Percentiles rank a stretch among this genome's conserved stretches.
Conservation (phyloP, 1,140 invertebrate species). For the Bombus sibiricus region DNA sequence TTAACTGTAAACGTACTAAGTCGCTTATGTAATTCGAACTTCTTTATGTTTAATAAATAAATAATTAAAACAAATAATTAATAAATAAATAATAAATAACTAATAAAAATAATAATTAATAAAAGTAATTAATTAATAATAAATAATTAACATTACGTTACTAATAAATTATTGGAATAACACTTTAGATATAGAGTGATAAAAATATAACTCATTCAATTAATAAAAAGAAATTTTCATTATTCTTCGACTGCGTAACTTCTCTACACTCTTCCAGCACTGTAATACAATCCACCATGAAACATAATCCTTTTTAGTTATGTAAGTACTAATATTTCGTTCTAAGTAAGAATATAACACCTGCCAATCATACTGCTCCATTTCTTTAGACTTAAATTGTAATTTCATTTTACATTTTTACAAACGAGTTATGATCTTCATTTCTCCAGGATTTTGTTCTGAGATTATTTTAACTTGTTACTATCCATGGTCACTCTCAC, state of each 20-base stretch:
- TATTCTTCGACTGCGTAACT: background rate
- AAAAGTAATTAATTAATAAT: background rate
- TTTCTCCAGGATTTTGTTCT: background rate
- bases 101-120: no score
- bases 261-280: no score
- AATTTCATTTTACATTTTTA: background rate
- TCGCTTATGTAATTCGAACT: background rate
- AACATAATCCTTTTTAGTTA: background rate
- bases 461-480: slow-evolving; percentile 13
- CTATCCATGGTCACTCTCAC: background rate
- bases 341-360: background rate
- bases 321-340: background rate
- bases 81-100: background rate
- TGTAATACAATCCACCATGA: background rate
- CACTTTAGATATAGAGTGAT: background rate
- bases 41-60: background rate
- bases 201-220: background rate
- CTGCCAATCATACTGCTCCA: background rate
- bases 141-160: background rate
- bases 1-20: background rate
- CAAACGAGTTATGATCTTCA: background rate
- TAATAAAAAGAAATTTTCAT: background rate
- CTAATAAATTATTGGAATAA: background rate
- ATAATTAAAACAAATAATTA: background rate
- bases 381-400: no score